Evolutionary conservation across 2,888 invertebrate genomes (phyloP).

Genomic region (Micoletzkya japonica): DNA sequence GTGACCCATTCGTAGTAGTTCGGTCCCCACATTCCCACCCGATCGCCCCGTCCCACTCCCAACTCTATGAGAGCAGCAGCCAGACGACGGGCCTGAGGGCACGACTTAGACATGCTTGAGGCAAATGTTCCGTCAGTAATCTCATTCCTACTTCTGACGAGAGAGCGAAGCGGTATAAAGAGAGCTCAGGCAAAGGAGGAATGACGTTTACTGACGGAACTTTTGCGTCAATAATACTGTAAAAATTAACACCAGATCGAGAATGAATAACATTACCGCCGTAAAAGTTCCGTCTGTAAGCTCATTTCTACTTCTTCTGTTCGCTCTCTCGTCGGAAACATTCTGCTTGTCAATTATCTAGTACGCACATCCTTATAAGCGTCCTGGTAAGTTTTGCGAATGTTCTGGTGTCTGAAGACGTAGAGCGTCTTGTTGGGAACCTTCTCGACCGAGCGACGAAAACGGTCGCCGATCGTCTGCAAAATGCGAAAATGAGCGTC

Average conservation of each 20-base stretch:
- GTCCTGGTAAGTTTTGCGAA: slow-evolving; percentile 65
- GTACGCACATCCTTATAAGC: slow-evolving; percentile 9
- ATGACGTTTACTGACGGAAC: no score
- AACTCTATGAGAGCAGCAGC: slow-evolving; percentile 26
- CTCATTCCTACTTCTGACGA: no score
- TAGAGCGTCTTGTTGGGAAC: slow-evolving; percentile 30
- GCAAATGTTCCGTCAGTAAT: no score
- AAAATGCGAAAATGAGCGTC: slow-evolving; percentile 6
- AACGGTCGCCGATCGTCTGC: slow-evolving; percentile 28
- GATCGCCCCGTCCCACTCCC: slow-evolving; percentile 70
- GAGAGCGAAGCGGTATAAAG: no score
- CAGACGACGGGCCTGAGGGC: slow-evolving; percentile 1
- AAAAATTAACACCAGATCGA: background rate
- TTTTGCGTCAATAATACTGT: no score
- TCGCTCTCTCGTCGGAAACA: no score
- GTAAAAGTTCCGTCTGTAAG: no score
- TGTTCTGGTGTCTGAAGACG: slow-evolving; percentile 28
- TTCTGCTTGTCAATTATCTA: background rate
- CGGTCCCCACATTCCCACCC: slow-evolving; percentile 79
- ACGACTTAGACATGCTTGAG: no score
- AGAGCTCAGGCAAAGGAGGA: background rate
- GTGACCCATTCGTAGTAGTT: slow-evolving; percentile 78
- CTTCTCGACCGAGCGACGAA: slow-evolving; percentile 25
- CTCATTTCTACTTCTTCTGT: no score
- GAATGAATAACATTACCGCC: no score